A percentile compares a stretch with the other conserved stretches of the same genome.
Evolutionary conservation across 2,888 invertebrate species (phyloP).

Genomic region (Griposia aprilina): DNA sequence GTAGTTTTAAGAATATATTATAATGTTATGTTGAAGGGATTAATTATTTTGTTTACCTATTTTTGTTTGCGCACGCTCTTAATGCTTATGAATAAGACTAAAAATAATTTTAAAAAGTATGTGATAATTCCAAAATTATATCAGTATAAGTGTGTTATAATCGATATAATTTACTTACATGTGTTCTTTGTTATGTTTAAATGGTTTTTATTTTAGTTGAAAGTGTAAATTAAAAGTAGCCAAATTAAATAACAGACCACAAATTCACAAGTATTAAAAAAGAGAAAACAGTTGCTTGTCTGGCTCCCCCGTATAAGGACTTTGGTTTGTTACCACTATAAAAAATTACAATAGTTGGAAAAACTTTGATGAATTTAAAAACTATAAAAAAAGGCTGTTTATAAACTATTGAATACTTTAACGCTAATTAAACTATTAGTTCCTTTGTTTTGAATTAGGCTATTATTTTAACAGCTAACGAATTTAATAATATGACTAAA

Average conservation of each 20-base stretch:
- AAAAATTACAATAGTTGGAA: neutral
- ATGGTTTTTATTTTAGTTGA: slow-evolving; percentile 56
- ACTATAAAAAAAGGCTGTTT: no score
- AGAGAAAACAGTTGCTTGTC: neutral
- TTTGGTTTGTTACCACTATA: neutral
- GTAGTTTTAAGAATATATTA: slow-evolving; percentile 23
- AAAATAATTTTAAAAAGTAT: slow-evolving; percentile 73
- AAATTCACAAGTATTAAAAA: neutral
- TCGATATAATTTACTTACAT: slow-evolving; percentile 65
- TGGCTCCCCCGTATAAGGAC: neutral
- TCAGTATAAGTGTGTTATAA: slow-evolving; percentile 70
- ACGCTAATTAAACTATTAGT: slow-evolving; percentile 29
- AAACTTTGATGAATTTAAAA: neutral
- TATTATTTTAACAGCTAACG: slow-evolving; percentile 30
- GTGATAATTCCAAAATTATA: slow-evolving; percentile 82
- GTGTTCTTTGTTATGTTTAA: slow-evolving; percentile 74
- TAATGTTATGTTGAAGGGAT: slow-evolving; percentile 47
- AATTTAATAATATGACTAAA: slow-evolving; percentile 55
- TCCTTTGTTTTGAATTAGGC: slow-evolving; percentile 50
- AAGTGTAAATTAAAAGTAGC: slow-evolving; percentile 48
- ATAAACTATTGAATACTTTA: slow-evolving; percentile 32
- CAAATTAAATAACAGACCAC: slow-evolving; percentile 9
- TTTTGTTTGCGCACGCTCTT: slow-evolving; percentile 67
- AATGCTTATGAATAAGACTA: slow-evolving; percentile 67
- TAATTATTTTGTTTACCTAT: slow-evolving; percentile 66